A percentile compares a stretch with the other conserved stretches of the same genome.
Evolutionary conservation across 92 coral and sea anemone species (phyloP).

Genomic region (Galaxea fascicularis): DNA sequence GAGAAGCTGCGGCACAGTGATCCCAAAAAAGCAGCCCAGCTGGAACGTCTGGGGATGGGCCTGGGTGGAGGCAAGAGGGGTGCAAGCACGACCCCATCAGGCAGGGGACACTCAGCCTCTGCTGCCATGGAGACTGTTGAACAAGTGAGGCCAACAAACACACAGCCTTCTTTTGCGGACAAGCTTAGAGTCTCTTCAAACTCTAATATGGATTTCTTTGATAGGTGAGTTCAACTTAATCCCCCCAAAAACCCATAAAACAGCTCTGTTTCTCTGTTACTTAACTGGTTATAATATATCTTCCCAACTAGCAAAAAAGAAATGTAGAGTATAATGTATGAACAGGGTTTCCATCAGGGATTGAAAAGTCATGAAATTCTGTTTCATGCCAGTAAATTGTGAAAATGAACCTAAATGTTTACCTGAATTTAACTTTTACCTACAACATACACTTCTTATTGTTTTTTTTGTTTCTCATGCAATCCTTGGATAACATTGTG

Average conservation of each 20-base stretch:
- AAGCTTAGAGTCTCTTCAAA: constrained; percentile 79
- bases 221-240: constrained; percentile 63
- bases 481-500: neutral
- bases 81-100: constrained; percentile 67
- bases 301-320: no score
- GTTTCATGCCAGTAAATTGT: no score
- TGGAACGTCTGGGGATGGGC: constrained; percentile 98
- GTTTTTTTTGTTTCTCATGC: no score
- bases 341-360: no score
- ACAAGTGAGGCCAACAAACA: constrained; percentile 82
- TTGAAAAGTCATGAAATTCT: no score
- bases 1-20: constrained; percentile 88
- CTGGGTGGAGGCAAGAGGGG: constrained; percentile 67
- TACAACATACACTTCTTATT: no score
- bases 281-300: no score
- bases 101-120: constrained; percentile 96
- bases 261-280: no score
- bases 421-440: no score
- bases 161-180: constrained; percentile 73
- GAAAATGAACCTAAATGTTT: no score
- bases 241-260: no score
- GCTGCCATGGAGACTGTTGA: constrained; percentile 94
- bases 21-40: constrained; percentile 97
- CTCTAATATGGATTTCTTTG: constrained; percentile 82
- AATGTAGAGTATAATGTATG: no score